phyloP scores from a whole-genome alignment of 2,797 vertebrate genomes.

The Huso huso region DNA sequence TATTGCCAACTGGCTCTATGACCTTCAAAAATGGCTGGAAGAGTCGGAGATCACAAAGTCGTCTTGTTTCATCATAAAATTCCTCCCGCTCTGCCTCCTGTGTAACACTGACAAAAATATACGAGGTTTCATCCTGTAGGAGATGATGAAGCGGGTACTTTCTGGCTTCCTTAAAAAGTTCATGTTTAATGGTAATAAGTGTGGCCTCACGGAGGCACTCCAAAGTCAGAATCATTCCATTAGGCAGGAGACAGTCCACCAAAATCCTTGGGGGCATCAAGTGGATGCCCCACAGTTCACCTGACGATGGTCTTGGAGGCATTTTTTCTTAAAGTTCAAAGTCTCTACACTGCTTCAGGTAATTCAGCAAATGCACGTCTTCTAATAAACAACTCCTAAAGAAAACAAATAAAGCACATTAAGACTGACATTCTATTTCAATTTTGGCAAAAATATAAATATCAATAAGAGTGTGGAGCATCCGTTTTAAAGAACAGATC shows the following conservation, averaged over 20 bases:
- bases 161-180: constrained; percentile 69
- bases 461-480: too few species aligned
- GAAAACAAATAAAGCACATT: too few species aligned
- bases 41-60: constrained; percentile 66
- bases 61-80: constrained; percentile 70
- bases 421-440: too few species aligned
- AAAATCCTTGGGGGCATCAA: constrained; percentile 72
- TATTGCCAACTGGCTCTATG: constrained; percentile 70
- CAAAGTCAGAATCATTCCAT: constrained; percentile 70
- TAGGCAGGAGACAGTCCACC: constrained; percentile 70
- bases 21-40: constrained; percentile 73
- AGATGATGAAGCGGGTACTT: constrained; percentile 70
- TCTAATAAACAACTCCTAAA: too few species aligned
- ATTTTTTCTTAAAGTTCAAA: constrained; percentile 27
- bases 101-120: constrained; percentile 74
- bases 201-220: constrained; percentile 77
- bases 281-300: constrained; percentile 71
- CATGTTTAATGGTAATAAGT: constrained; percentile 67
- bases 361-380: too few species aligned
- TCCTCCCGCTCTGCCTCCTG: constrained; percentile 73
- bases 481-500: too few species aligned
- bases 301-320: constrained; percentile 68
- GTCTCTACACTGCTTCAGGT: too few species aligned
- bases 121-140: constrained; percentile 70
- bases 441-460: too few species aligned